phyloP scores from a whole-genome alignment of 2,797 vertebrate genomes.

The Poeciliopsis paucimaculata region DNA sequence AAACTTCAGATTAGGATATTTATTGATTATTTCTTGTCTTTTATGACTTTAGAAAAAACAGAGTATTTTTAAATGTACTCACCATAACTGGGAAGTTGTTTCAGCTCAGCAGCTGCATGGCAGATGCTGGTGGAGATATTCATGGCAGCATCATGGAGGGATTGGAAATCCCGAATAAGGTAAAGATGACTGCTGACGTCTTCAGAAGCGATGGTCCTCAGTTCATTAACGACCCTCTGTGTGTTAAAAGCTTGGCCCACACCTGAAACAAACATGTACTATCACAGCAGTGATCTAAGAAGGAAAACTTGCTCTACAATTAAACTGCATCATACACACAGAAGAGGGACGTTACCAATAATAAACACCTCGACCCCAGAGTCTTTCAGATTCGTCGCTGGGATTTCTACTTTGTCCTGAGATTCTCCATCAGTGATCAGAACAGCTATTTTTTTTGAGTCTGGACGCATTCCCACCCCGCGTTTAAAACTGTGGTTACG shows the following conservation, averaged over 20 bases:
- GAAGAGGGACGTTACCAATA: background rate
- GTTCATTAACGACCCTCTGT: background rate
- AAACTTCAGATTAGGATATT: background rate
- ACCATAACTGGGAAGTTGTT: background rate
- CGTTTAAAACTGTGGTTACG: background rate
- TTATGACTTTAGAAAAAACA: background rate
- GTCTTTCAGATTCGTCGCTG: background rate
- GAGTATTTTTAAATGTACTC: background rate
- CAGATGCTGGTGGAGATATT: background rate
- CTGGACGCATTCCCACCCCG: background rate
- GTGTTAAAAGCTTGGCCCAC: background rate
- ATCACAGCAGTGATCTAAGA: background rate
- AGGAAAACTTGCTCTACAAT: background rate
- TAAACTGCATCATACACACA: background rate
- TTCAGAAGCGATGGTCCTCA: background rate
- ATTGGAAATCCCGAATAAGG: background rate
- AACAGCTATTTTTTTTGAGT: background rate
- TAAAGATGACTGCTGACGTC: background rate
- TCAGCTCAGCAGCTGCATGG: background rate
- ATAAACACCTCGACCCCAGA: background rate
- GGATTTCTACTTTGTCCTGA: background rate
- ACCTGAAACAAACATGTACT: background rate
- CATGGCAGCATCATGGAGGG: background rate
- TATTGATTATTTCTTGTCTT: background rate
- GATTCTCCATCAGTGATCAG: background rate